Base-by-base conservation (phyloP, 2,888 invertebrate genomes). In the Caenorhabditis wallacei region DNA sequence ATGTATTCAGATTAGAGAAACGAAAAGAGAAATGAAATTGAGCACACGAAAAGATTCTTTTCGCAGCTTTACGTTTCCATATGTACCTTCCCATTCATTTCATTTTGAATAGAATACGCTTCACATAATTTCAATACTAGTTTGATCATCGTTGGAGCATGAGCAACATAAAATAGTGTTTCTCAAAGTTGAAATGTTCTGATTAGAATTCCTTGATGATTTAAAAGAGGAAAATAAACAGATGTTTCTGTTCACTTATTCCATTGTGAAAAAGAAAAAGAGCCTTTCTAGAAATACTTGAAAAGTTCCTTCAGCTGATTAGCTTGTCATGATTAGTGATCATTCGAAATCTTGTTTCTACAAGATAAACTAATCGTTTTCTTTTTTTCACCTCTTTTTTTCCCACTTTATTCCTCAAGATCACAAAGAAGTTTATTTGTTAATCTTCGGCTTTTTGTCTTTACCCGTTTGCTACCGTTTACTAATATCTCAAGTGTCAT, bases 21-120 rank as follows among this genome's bases (percentile, higher is more conserved):
- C 16, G 30, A n/a, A 35, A 11, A 40, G 22, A 11, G 20, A 53
- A 66, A 24, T 48, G 71, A 71, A 71, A 71, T 48, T 48, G 71
- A 71, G 71, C 71, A 66, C 51, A 20, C 53, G 53, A 53, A 37
- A 53, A 35, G 37, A 30, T 18, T 51, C 48, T 30, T 48, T n/a
- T 48, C 71, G 46, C 72, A 75, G 66, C 66, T 56, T 56, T 66
- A 66, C 75, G 75, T 66, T 66, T 75, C 43, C 35, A 40, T 54
- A 26, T 40, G 35, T 56, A 46, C 71, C 48, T 37, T 71, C 53
- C 56, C 20, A 43, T 53, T 26, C 46, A 46, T 57, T 46, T 57
- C 37, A 69, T 46, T 69, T 22, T 46, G 46, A 46, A 53, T 18
- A 30, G 69, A 64, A 51, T 63, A 53, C 53, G 68, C 30, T 18